Conservation (phyloP, 2,113 vertebrate species). For the Malurus melanocephalus region DNA sequence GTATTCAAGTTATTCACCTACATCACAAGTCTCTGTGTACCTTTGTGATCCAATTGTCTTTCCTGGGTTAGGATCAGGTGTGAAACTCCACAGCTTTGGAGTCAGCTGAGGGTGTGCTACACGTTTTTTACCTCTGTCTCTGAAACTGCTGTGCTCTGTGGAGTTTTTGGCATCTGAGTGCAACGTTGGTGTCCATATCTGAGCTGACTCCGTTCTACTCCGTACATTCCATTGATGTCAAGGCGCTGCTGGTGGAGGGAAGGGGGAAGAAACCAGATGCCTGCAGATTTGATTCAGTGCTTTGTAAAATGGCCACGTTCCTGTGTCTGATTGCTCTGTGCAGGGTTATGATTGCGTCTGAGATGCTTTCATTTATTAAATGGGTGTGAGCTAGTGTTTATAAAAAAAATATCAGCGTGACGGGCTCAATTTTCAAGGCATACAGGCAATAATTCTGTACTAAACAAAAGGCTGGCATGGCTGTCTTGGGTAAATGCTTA, state of each 20-base stretch:
- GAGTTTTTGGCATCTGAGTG: neutral
- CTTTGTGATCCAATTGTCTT: neutral
- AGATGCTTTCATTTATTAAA: neutral
- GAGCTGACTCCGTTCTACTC: accelerated
- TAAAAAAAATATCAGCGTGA: neutral
- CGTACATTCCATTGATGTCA: accelerated
- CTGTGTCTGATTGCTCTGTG: neutral
- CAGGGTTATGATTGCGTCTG: neutral
- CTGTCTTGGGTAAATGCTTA: neutral
- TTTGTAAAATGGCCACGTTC: neutral
- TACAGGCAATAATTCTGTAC: neutral
- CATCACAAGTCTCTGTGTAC: neutral
- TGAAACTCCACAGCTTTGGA: neutral
- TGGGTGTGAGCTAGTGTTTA: neutral
- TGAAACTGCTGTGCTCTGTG: neutral
- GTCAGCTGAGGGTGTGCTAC: neutral
- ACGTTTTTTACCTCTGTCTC: accelerated
- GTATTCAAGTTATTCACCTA: neutral
- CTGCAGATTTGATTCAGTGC: neutral
- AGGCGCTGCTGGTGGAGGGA: neutral
- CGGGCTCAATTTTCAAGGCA: neutral
- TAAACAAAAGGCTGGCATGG: constrained; percentile 2
- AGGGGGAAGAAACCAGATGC: neutral
- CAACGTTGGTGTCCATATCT: accelerated
- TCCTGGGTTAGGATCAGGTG: neutral